These are phyloP conservation scores for Marisa cornuarietis DNA, from an alignment of 1,140 invertebrate genomes.

Conservation along the genomic window DNA sequence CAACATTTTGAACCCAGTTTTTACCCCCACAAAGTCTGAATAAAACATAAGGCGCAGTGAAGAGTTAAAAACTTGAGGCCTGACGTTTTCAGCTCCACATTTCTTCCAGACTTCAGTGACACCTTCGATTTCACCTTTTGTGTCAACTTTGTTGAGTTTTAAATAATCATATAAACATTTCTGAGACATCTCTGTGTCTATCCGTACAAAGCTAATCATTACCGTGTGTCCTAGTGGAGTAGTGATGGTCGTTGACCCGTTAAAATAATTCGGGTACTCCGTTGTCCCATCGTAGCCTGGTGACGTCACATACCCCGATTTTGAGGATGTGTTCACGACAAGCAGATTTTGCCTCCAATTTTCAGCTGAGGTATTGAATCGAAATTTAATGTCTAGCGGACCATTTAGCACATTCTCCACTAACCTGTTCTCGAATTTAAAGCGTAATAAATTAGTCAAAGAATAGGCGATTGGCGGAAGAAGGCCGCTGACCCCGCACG, in stretches of 20 bases:
- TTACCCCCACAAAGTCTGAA: neutral
- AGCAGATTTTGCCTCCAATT: neutral
- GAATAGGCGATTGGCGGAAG: too few species aligned
- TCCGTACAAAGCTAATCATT: neutral
- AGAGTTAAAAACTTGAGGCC: neutral
- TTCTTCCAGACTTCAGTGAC: neutral
- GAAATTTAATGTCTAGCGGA: too few species aligned
- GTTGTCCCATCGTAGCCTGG: neutral
- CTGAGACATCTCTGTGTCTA: neutral
- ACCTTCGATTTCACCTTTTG: neutral
- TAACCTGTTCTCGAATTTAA: too few species aligned
- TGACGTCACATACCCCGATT: neutral
- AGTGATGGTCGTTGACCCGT: neutral
- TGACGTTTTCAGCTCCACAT: neutral
- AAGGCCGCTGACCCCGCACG: too few species aligned
- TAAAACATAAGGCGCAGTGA: neutral
- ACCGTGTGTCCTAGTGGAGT: neutral
- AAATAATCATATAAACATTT: neutral
- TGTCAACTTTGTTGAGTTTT: neutral
- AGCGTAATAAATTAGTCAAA: too few species aligned
- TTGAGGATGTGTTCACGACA: neutral
- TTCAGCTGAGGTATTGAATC: too few species aligned
- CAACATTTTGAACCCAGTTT: constrained; percentile 1
- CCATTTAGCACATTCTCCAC: too few species aligned
- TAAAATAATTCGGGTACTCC: neutral